phyloP scores from a whole-genome alignment of 1,140 invertebrate species.

The Conopomorpha cramerella region DNA sequence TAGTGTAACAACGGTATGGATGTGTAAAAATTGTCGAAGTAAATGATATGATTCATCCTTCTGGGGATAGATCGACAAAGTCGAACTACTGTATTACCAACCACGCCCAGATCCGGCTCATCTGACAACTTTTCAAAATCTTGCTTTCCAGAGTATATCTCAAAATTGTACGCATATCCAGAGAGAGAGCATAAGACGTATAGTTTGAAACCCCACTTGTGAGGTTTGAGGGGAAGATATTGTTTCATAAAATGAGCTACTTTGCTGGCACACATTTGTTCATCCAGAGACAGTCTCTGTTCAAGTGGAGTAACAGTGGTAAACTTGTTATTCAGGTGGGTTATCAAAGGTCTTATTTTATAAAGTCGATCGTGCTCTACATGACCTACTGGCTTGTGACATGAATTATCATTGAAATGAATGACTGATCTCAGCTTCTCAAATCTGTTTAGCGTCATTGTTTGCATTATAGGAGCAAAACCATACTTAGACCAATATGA shows the following conservation, averaged over 20 bases:
- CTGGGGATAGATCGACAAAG: constrained; percentile 14
- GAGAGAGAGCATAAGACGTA: constrained; percentile 24
- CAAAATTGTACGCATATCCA: constrained; percentile 41
- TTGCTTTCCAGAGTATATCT: constrained; percentile 35
- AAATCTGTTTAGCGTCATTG: constrained; percentile 24
- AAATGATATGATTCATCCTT: constrained; percentile 25
- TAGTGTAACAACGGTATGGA: constrained; percentile 6
- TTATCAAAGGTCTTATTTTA: constrained; percentile 31
- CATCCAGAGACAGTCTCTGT: constrained; percentile 19
- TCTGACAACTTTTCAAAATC: constrained; percentile 17
- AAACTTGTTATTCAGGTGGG: constrained; percentile 19
- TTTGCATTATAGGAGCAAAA: constrained; percentile 18
- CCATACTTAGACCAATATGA: constrained; percentile 18
- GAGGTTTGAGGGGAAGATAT: constrained; percentile 22
- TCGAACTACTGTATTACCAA: constrained; percentile 13
- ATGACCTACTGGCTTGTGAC: constrained; percentile 13
- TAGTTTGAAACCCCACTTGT: constrained; percentile 43
- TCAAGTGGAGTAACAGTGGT: constrained; percentile 16
- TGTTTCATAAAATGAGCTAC: constrained; percentile 37
- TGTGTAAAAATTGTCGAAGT: constrained; percentile 16
- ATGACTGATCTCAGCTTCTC: constrained; percentile 22
- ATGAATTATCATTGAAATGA: constrained; percentile 16
- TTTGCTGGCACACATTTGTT: constrained; percentile 49
- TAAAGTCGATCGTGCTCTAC: constrained; percentile 26
- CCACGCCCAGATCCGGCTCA: constrained; percentile 13